Conservation (phyloP, 2,888 invertebrate genomes). For the Ariolimax columbianus region DNA sequence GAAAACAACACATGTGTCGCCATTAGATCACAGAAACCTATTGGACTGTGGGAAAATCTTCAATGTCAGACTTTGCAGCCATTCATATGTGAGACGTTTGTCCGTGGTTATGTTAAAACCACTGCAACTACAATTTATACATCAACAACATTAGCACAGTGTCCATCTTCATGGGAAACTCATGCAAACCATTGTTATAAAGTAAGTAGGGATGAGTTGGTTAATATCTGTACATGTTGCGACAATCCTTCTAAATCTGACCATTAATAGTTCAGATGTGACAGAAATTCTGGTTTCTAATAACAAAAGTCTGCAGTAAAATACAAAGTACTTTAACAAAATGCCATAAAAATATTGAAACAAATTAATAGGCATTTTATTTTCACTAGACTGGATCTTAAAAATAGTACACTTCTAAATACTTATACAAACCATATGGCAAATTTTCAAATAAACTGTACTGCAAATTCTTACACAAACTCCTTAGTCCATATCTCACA, state of each 20-base stretch:
- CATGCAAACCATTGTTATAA: constrained; percentile 55
- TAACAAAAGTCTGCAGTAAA: not conserved
- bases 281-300: not conserved
- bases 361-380: no score
- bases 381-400: no score
- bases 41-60: constrained; percentile 67
- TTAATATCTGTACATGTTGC: not conserved
- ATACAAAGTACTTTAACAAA: not conserved
- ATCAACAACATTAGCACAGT: constrained; percentile 55
- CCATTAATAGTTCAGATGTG: not conserved
- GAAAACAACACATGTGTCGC: constrained; percentile 64
- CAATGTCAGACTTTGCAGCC: constrained; percentile 58
- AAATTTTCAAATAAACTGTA: no score
- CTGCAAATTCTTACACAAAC: no score
- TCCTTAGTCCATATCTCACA: no score
- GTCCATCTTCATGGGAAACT: constrained; percentile 60
- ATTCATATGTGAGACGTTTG: constrained; percentile 63
- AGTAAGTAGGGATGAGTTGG: constrained; percentile 33
- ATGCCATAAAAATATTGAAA: no score
- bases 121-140: constrained; percentile 56
- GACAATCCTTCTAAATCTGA: no score
- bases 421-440: no score
- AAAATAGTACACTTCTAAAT: no score
- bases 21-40: constrained; percentile 59
- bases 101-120: constrained; percentile 59